Base-by-base conservation (phyloP, 2,888 invertebrate species). In the Lithodes maja region DNA sequence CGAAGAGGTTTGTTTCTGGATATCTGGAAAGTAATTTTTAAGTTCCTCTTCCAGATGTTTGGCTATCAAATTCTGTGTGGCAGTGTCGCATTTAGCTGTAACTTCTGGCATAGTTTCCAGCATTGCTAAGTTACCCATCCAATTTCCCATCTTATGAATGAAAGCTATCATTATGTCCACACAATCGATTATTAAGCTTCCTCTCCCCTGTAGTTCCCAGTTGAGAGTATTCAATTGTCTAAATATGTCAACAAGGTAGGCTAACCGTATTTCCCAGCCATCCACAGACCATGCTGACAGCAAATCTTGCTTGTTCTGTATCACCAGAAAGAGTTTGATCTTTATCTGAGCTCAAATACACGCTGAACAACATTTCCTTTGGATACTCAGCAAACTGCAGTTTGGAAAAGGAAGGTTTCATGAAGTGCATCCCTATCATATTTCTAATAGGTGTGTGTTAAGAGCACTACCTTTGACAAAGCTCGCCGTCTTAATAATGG, bases 241-340 rank as follows among this genome's bases (percentile, higher is more conserved):
- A 61, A 89, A 90, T 78, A 90, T 89, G 83, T 88, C 90, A 12
- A 88, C 85, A 53, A 90, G 52, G 79, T 86, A 91, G 86, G 81
- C 85, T 61, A 91, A 75, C 54, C 78, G 52, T 84, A 83, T 83
- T 17, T 80, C 49, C 9, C 55, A 86, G 61, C 78, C 15, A 83
- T 85, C 17, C 69, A 7, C 86, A 71, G 80, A 83, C 83, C 85
- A 84, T 77, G 79, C 83, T 82, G 89, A 83, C 7, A 90, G 68
- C 54, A 85, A 82, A 83, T 77, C 54, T 78, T 77, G n/a, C 68
- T 89, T 89, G 77, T 79, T 75, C 82, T 86, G 75, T 77, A 79
- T 54, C 2, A 7, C 61, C 7, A 90, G 86, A 84, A 86, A 86
- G 74, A 86, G 71, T 7, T 12, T 68, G 68, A 86, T 83, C 77